Base-by-base conservation (phyloP, 2,888 invertebrate genomes). In the Polydrusus pterygomalis region DNA sequence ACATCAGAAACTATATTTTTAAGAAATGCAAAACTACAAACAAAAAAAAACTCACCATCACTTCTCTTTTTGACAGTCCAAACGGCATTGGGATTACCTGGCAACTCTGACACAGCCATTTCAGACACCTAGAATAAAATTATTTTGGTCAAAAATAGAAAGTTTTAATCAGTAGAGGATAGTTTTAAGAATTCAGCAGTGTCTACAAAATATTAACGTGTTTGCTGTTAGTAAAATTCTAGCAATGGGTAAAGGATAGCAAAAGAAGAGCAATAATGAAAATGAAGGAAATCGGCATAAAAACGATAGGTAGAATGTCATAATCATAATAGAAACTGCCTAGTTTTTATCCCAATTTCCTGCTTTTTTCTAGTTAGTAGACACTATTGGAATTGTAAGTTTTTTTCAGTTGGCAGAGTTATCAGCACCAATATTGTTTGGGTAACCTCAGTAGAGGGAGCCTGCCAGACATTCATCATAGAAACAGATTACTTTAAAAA, bases 31-130 rank as follows among this genome's bases (percentile, higher is more conserved):
- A 25, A 25, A 25, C 25, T 25, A 25, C 68, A 62, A 69, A 38
- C 54, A 3, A 54, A 90, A 94, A 47, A 38, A 10, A 11, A 60
- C 45, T 94, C 89, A 98, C 98, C 99, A 90, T 99, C 99, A 86
- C 96, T 93, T 87, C 97, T 93, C 84, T 95, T 92, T 86, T 97
- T 96, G 18, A 99, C 99, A 38, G 99, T 99, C 99, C 99, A 99
- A 1, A 99, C 99, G 83, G 99, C 99, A 89, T 98, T 99, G 1
- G 99, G 99, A 85, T 97, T 99, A 85, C 99, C 99, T n/a, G 99
- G 99, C 81, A 99, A 89, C 88, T 99, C 99, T 25, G 98, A 98
- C 2, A 99, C 98, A 75, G 99, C 99, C 99, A 99, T 99, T 89
- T 99, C 99, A 0, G 98, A 96, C 0, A 99, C 98, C 73, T 73